phyloP scores from a whole-genome alignment of 2,113 vertebrate genomes.

The Naja naja region DNA sequence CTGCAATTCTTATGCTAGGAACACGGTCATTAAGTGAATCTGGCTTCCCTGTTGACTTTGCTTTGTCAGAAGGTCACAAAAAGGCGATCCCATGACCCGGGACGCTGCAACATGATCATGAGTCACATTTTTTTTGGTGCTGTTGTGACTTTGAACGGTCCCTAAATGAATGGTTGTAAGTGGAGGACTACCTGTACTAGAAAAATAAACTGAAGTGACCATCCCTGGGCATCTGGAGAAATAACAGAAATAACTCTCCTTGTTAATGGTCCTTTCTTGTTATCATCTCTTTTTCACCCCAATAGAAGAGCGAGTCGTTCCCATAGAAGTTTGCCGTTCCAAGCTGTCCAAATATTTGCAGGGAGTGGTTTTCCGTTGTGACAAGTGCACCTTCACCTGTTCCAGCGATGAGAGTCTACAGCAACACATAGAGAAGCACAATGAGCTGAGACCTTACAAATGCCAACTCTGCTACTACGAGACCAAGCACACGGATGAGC shows the following conservation, averaged over 20 bases:
- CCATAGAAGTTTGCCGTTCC: slow-evolving; percentile 94
- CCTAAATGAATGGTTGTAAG: background rate
- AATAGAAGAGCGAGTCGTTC: slow-evolving; percentile 93
- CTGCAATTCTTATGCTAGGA: background rate
- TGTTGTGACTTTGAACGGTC: background rate
- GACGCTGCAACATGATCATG: background rate
- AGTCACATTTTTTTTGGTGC: background rate
- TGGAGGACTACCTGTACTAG: background rate
- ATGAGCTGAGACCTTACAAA: slow-evolving; percentile 93
- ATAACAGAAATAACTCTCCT: background rate
- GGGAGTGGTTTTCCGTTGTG: slow-evolving; percentile 93
- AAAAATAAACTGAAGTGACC: background rate
- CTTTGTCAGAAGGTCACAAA: background rate
- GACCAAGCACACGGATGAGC: slow-evolving; percentile 86
- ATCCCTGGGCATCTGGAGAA: background rate
- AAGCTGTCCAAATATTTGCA: slow-evolving; percentile 95
- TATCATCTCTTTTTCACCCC: slow-evolving; percentile 43
- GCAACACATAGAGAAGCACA: slow-evolving; percentile 94
- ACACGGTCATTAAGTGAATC: background rate
- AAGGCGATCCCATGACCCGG: background rate
- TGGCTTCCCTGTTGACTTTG: background rate
- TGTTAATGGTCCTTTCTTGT: slow-evolving; percentile 34
- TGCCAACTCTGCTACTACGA: slow-evolving; percentile 98
- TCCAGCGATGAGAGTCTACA: slow-evolving; percentile 93
- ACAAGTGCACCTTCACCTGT: slow-evolving; percentile 98